Percentiles rank a stretch among this genome's conserved stretches.
Evolutionary conservation across 2,113 vertebrate genomes (phyloP).

Genomic region (Gnathonemus echidnorhynchus): DNA sequence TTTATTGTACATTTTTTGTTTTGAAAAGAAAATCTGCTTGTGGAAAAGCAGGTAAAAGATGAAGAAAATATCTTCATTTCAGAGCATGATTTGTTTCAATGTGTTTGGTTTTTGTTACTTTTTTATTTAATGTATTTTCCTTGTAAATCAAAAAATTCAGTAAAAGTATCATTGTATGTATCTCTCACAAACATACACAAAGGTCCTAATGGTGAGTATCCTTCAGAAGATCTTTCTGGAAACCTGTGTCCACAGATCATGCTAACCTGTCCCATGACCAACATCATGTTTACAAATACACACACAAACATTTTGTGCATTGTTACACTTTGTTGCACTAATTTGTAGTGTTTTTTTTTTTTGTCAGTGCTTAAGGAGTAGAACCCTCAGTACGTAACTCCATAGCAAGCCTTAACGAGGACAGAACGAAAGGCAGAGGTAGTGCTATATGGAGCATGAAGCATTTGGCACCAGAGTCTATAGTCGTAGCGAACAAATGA

Average conservation of each 20-base stretch:
- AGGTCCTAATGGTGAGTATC: too few relatives aligned
- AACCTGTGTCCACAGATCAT: not conserved
- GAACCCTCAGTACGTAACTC: not conserved
- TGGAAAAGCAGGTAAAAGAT: not conserved
- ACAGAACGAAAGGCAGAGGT: not conserved
- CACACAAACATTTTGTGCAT: not conserved
- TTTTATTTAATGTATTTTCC: constrained; percentile 3
- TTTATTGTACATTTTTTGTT: not conserved
- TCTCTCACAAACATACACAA: not conserved
- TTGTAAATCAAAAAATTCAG: constrained; percentile 4
- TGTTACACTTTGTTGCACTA: not conserved
- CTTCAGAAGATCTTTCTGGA: not conserved
- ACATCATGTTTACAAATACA: not conserved
- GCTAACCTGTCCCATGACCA: not conserved
- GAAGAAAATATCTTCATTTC: not conserved
- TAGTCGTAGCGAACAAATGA: not conserved
- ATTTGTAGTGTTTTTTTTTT: not conserved
- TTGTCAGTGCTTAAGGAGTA: not conserved
- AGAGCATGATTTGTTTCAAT: not conserved
- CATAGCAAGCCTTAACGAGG: not conserved
- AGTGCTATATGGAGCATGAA: not conserved
- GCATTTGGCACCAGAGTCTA: not conserved
- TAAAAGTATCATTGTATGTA: not conserved
- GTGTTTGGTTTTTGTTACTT: not conserved
- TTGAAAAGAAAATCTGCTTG: not conserved